Evolutionary conservation across 2,888 invertebrate genomes (phyloP), one percentile per base, ranked within the genome.

Genomic region (Pediacus dermestoides): DNA sequence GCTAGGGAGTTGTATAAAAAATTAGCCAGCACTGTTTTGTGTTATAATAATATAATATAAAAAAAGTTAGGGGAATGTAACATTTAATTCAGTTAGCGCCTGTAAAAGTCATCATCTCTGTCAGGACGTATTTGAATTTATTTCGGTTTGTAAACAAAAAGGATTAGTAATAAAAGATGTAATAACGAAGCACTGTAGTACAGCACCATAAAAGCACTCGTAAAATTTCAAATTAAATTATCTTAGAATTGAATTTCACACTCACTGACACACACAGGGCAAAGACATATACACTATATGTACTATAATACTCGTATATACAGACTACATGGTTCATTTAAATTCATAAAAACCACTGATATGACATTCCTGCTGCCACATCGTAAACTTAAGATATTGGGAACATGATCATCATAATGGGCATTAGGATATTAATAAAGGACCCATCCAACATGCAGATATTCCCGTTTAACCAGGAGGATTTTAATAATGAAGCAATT

Each of bases 401-500:
- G n/a, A 9, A 28, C 28, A 28, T 11, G 26, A 14, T 13, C 12
- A 10, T 9, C 23, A 23, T 23, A 7, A 10, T 23, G 10, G 23
- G n/a, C 60, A 64, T 60, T 53, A 61, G 58, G 62, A 63, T 65
- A 65, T 64, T 65, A 61, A 64, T 66, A 64, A 63, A 59, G 58
- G 49, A 52, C 48, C 48, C 40, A 46, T 43, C 49, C n/a, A n/a
- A n/a, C n/a, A n/a, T n/a, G n/a, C n/a, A n/a, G n/a, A n/a, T n/a
- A n/a, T n/a, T n/a, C n/a, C n/a, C n/a, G n/a, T n/a, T n/a, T n/a
- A n/a, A n/a, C n/a, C n/a, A n/a, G n/a, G n/a, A n/a, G n/a, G n/a
- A n/a, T n/a, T n/a, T n/a, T n/a, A n/a, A n/a, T n/a, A 66, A 66
- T 66, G 66, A 67, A 64, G 61, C 64, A 61, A 66, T 67, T 66